phyloP scores from a whole-genome alignment of 2,888 invertebrate genomes.

The Standfussiana lucernea region DNA sequence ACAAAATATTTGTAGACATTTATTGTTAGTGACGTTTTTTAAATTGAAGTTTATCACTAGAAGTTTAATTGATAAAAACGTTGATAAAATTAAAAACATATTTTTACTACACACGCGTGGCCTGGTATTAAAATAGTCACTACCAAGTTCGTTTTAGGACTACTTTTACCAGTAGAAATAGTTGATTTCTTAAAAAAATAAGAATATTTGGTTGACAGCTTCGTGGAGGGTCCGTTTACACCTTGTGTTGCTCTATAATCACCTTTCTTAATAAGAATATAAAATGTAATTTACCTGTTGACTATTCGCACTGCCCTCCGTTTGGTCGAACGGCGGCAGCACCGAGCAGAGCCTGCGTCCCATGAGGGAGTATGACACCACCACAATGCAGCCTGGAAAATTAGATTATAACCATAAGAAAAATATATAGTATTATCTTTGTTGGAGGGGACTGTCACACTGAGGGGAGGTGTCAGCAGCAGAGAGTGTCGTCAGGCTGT shows the following conservation, averaged over 20 bases:
- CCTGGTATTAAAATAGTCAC: background rate
- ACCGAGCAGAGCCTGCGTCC: constrained; percentile 93
- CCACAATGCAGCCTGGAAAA: constrained; percentile 91
- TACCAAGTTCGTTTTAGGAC: background rate
- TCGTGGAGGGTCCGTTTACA: too few species aligned
- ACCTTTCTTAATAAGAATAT: background rate
- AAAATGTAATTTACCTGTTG: constrained; percentile 89
- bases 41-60: background rate
- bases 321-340: constrained; percentile 92
- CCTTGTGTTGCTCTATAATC: too few species aligned
- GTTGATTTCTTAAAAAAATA: too few species aligned
- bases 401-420: background rate
- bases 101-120: background rate
- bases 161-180: too few species aligned
- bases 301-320: constrained; percentile 92
- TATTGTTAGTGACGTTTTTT: background rate
- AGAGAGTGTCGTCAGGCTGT: background rate
- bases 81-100: background rate
- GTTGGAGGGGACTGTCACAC: background rate
- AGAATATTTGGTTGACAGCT: too few species aligned
- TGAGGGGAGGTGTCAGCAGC: background rate
- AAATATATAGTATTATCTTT: background rate
- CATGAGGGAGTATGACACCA: constrained; percentile 93
- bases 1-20: background rate
- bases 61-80: background rate